Evolutionary conservation across 2,113 vertebrate species (phyloP).

Genomic region (Cathartes aura): DNA sequence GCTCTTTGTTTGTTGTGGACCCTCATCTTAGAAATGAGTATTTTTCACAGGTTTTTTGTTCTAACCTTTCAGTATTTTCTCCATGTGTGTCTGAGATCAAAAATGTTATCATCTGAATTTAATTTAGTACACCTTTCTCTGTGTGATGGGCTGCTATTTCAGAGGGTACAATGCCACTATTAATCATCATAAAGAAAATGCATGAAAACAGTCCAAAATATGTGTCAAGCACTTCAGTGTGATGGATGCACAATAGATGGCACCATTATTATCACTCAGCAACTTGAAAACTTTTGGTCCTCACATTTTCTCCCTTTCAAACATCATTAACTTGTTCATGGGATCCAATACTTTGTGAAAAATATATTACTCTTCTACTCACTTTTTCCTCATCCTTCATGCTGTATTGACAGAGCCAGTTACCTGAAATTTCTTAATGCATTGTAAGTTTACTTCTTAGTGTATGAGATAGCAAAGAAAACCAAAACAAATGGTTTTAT

Average conservation of each 20-base stretch:
- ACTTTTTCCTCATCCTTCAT: constrained; percentile 44
- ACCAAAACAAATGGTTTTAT: not conserved
- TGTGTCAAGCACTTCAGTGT: constrained; percentile 1
- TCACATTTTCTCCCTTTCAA: constrained; percentile 23
- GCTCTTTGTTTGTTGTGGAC: not conserved
- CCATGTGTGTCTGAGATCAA: not conserved
- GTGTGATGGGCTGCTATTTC: constrained; percentile 5
- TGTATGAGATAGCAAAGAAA: not conserved
- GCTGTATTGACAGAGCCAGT: not conserved
- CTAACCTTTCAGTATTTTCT: not conserved
- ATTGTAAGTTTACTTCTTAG: not conserved
- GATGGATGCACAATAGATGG: constrained; percentile 34
- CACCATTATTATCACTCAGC: constrained; percentile 32
- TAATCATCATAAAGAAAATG: constrained; percentile 51
- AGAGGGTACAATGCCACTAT: not conserved
- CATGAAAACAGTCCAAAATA: constrained; percentile 28
- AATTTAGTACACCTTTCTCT: not conserved
- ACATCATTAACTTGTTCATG: constrained; percentile 34
- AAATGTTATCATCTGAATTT: constrained; percentile 5
- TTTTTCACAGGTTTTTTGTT: not conserved
- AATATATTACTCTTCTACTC: not conserved
- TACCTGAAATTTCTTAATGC: constrained; percentile 33
- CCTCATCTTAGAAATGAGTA: not conserved
- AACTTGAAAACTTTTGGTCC: constrained; percentile 42
- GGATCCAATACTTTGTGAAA: constrained; percentile 43